phyloP scores from a whole-genome alignment of 2,797 vertebrate species.

The Knipowitschia caucasica region DNA sequence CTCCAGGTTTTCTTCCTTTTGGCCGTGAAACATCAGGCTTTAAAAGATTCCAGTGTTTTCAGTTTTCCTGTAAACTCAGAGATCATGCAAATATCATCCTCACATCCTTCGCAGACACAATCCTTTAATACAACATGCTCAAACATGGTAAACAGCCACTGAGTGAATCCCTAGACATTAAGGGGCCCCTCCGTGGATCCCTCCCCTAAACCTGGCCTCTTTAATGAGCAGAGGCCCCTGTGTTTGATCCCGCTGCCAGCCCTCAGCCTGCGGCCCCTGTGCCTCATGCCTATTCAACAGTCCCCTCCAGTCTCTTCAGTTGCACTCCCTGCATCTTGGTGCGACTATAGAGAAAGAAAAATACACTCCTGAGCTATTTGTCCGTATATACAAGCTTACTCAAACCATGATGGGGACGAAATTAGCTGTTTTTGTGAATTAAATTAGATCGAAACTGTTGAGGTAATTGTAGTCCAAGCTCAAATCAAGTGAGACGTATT shows the following conservation, averaged over 20 bases:
- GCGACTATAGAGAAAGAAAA: conserved; percentile 60
- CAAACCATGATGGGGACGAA: conserved; percentile 14
- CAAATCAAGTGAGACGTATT: conserved; percentile 19
- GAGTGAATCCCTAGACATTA: conserved; percentile 53
- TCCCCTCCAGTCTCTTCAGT: conserved; percentile 45
- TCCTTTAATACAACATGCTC: conserved; percentile 37
- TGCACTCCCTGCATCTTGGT: conserved; percentile 47
- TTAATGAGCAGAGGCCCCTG: conserved; percentile 72
- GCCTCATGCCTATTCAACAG: conserved; percentile 72
- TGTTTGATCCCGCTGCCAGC: conserved; percentile 73
- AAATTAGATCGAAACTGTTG: too few relatives aligned
- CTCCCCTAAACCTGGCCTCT: conserved; percentile 53
- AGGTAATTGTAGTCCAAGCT: conserved; percentile 23
- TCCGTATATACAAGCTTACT: conserved; percentile 64
- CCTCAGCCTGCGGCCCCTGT: conserved; percentile 47
- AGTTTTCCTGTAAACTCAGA: not conserved
- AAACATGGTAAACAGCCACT: conserved; percentile 45
- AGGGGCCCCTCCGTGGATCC: not conserved
- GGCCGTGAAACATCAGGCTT: not conserved
- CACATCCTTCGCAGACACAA: conserved; percentile 27
- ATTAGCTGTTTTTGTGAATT: not conserved
- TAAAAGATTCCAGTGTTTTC: not conserved
- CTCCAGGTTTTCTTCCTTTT: too few relatives aligned
- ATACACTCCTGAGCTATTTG: conserved; percentile 53
- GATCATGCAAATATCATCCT: conserved; percentile 6